A percentile compares a stretch with the other conserved stretches of the same genome.
These are phyloP conservation scores for Nasonia giraulti DNA, from an alignment of 1,140 invertebrate species.

Conservation along the genomic window DNA sequence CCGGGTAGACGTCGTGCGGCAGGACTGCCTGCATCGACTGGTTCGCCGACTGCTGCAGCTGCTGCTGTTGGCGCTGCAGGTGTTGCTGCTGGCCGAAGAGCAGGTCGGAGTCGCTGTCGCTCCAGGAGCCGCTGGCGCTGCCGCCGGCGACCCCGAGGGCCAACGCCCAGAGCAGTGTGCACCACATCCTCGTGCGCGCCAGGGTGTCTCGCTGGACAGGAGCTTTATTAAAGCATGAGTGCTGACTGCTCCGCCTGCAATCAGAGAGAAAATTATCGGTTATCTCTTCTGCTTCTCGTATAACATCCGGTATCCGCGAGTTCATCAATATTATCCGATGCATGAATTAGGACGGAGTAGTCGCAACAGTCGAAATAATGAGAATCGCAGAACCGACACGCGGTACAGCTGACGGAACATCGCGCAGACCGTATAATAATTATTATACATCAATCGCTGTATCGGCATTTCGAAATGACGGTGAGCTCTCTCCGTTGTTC, in stretches of 20 bases:
- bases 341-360: background rate
- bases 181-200: constrained; percentile 60
- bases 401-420: no score
- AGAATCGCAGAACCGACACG: no score
- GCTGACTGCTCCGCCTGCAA: constrained; percentile 41
- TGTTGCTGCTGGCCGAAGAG: constrained; percentile 27
- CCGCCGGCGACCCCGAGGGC: constrained; percentile 37
- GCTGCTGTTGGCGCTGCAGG: constrained; percentile 54
- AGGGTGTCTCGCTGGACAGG: constrained; percentile 8
- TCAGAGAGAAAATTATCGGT: background rate
- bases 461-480: no score
- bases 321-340: background rate
- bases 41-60: background rate
- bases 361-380: background rate
- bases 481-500: no score
- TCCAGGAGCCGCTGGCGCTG: background rate
- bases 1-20: constrained; percentile 89
- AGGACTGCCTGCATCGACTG: constrained; percentile 74
- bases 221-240: constrained; percentile 64
- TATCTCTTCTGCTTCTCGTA: background rate
- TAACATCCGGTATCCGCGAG: no score
- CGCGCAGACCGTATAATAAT: no score
- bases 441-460: no score
- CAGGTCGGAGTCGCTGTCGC: background rate
- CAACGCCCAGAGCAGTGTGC: constrained; percentile 29